Evolutionary conservation across 2,113 vertebrate species (phyloP).

Genomic region (Chionomys nivalis): DNA sequence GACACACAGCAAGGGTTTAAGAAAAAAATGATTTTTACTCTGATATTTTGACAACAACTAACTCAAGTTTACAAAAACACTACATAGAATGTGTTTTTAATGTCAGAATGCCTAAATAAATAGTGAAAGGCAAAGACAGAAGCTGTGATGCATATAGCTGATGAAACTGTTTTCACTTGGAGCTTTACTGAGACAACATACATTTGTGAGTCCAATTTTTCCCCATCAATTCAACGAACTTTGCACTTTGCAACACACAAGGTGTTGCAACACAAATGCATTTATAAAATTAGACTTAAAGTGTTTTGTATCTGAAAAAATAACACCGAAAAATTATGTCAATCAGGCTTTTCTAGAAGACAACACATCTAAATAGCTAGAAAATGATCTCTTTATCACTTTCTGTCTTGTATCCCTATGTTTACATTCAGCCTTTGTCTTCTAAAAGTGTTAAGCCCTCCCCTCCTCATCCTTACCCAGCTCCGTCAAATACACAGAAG

Average conservation of each 20-base stretch:
- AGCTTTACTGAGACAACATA: neutral
- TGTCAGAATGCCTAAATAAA: constrained; percentile 4
- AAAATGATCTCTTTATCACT: neutral
- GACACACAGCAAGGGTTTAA: neutral
- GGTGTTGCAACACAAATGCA: neutral
- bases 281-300: constrained; percentile 21
- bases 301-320: neutral
- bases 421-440: neutral
- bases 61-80: constrained; percentile 1
- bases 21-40: neutral
- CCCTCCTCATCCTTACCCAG: neutral
- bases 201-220: neutral
- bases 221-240: neutral
- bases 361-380: neutral
- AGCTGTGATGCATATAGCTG: neutral
- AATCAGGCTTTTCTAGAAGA: neutral
- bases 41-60: neutral
- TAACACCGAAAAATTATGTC: neutral
- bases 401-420: neutral
- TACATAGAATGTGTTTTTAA: neutral
- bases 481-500: constrained; percentile 25
- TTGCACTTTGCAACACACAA: neutral
- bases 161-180: constrained; percentile 8
- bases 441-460: constrained; percentile 6
- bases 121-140: neutral